These are phyloP conservation scores for Lepidostoma basale DNA, from an alignment of 1,140 invertebrate species.

Conservation along the genomic window DNA sequence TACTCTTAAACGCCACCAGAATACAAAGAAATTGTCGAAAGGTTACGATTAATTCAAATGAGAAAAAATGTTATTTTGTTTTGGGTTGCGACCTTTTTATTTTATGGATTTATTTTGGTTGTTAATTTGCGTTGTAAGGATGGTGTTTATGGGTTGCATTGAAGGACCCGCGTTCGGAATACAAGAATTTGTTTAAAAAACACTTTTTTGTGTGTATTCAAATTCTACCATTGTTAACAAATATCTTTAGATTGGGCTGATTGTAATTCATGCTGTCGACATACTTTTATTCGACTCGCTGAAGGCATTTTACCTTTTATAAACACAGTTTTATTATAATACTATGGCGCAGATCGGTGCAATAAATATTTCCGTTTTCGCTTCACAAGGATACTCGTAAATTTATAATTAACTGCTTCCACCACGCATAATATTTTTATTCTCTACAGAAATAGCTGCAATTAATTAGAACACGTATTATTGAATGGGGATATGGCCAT, in stretches of 20 bases:
- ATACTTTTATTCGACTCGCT: not conserved
- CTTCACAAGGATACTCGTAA: no score
- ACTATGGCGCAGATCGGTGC: no score
- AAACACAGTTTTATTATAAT: no score
- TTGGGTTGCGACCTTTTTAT: not conserved
- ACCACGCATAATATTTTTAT: no score
- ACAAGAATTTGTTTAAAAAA: constrained; percentile 15
- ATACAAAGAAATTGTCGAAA: not conserved
- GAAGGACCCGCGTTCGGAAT: not conserved
- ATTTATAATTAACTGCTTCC: no score
- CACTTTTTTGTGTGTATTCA: constrained; percentile 14
- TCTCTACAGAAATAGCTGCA: no score
- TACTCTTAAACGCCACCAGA: not conserved
- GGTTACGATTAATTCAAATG: not conserved
- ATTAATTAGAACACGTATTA: no score
- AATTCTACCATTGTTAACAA: constrained; percentile 30
- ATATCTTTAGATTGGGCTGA: constrained; percentile 23
- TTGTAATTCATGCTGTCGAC: constrained; percentile 1
- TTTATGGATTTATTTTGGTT: not conserved
- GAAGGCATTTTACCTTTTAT: not conserved
- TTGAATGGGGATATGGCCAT: no score
- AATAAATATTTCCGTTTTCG: no score
- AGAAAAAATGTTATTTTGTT: not conserved
- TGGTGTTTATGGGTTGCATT: not conserved
- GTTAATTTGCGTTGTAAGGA: not conserved